Evolutionary conservation across 30 jellyfish, hydroid and myxozoan genomes (phyloP), one percentile per base, ranked within the genome.

Genomic region (Rhopilema esculentum): DNA sequence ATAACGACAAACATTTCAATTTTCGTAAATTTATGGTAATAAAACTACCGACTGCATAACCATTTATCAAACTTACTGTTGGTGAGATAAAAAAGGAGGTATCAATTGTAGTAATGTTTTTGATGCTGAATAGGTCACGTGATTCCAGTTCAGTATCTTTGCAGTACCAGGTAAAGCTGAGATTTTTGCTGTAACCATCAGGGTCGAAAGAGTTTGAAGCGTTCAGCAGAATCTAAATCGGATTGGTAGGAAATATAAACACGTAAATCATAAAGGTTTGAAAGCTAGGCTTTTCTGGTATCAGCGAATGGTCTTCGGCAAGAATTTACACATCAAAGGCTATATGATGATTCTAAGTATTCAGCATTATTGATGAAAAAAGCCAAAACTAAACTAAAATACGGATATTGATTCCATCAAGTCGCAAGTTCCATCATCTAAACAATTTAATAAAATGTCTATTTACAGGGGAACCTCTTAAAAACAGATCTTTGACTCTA

Each of bases 141-240:
- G 91, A 30, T 51, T 82, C 91, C 17, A 82, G 25, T 17, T 27
- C 85, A 2, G 77, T 82, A 51, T 82, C 91, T 82, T 79, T 69
- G 79, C 91, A 82, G 71, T 33, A 82, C 91, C 91, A 82, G 1
- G 82, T 67, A 67, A 66, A 82, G 0, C 50, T 40, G 84, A 82
- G 91, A 27, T 52, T 67, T 20, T 68, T 50, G 9, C 79, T 26
- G 52, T 12, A 82, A 7, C 49, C 50, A 29, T 82, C 91, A 1
- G 91, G 91, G 33, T 82, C 91, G 53, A 24, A 50, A 4, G 91
- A 82, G 16, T 49, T 53, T 12, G 33, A 27, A 20, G 78, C 91
- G 49, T 49, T 57, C 50, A 82, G 27, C 15, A 80, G 23, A 40
- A 80, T 49, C 90, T 80, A 32, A 28, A 79, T 26, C 25, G n/a